Evolutionary conservation across 2,888 invertebrate genomes (phyloP), one percentile per base, ranked within the genome.

Genomic region (Eupithecia centaureata): DNA sequence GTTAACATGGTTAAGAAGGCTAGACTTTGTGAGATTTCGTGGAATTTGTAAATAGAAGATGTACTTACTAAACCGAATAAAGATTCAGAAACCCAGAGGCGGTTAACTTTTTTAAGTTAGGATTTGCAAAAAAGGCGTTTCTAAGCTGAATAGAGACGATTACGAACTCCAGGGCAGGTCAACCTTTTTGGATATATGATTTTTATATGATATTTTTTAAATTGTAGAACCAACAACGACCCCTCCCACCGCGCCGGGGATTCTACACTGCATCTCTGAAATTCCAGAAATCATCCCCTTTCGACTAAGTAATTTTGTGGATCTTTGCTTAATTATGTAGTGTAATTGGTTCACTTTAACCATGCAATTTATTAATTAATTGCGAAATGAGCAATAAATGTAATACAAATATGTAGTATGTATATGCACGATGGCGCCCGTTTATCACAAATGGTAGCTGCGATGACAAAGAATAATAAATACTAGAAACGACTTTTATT

Each of bases 381-480:
- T 47, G 22, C 4, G 22, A 47, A 47, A 47, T 47, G 47, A 47
- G 47, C 47, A 47, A 47, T n/a, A n/a, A n/a, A n/a, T n/a, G n/a
- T n/a, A n/a, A n/a, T 47, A 47, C 47, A 57, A 64, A n/a, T 61
- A 57, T 61, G n/a, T n/a, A n/a, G n/a, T n/a, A n/a, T n/a, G n/a
- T 67, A 59, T 63, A 51, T 59, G 32, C 59, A 63, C 58, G 32
- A 61, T 68, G 61, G 68, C 68, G 68, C 68, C 68, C 51, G 57
- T 64, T 64, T 64, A 64, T 64, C 61, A 58, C 63, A 67, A 60
- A 54, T 54, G 59, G 67, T 51, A 61, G 51, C 68, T 64, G n/a
- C n/a, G 22, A 47, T 33, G 51, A n/a, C 57, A 12, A 22, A 47
- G 47, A 47, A 22, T 47, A 1, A 12, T 22, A 47, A 22, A 47